Conservation (phyloP, 1,140 invertebrate species). For the Rhizoglyphus robini region DNA sequence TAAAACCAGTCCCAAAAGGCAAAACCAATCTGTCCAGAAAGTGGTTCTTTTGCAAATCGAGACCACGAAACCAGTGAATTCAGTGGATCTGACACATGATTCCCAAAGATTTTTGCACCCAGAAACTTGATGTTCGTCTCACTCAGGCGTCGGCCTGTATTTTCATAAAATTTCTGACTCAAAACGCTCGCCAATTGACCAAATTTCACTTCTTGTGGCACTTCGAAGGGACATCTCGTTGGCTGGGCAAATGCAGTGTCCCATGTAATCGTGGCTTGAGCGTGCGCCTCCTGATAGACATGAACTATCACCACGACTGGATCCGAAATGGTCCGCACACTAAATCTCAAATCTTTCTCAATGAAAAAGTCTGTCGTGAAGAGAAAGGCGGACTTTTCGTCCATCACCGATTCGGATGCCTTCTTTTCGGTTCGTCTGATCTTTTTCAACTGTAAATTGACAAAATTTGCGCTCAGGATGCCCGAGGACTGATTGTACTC, state of each 20-base stretch:
- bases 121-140: constrained; percentile 74
- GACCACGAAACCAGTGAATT: constrained; percentile 62
- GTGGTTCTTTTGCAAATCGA: constrained; percentile 82
- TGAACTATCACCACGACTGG: constrained; percentile 96
- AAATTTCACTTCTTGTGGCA: constrained; percentile 75
- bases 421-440: constrained; percentile 73
- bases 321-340: constrained; percentile 76
- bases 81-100: constrained; percentile 34
- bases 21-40: constrained; percentile 74
- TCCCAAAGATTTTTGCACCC: constrained; percentile 68
- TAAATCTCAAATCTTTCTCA: constrained; percentile 69
- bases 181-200: constrained; percentile 66
- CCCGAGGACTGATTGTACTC: constrained; percentile 67
- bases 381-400: constrained; percentile 86
- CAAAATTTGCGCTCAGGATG: constrained; percentile 60
- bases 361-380: constrained; percentile 89
- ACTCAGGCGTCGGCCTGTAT: constrained; percentile 62
- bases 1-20: constrained; percentile 99
- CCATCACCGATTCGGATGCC: constrained; percentile 66
- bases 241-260: constrained; percentile 91
- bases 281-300: constrained; percentile 92
- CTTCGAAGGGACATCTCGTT: constrained; percentile 68
- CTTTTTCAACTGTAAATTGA: constrained; percentile 66
- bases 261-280: constrained; percentile 93
- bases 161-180: constrained; percentile 70